Evolutionary conservation across 2,888 invertebrate genomes (phyloP).

Genomic region (Gastracanthus pulcherrimus): DNA sequence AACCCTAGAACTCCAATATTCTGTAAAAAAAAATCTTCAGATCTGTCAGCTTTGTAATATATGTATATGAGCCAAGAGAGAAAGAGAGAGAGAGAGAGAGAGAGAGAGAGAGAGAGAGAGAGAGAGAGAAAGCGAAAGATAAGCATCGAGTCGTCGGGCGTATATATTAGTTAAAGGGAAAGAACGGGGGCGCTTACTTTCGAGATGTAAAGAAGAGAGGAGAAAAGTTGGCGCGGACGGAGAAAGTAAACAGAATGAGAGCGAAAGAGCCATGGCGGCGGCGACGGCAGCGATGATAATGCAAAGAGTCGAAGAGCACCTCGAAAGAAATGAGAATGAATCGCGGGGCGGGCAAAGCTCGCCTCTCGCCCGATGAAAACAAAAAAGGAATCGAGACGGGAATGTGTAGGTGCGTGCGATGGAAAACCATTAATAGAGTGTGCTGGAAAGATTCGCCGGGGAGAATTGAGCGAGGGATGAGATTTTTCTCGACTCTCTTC

Average conservation of each 20-base stretch:
- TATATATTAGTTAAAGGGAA: neutral
- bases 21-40: too few relatives aligned
- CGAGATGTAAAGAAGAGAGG: slow-evolving; percentile 5
- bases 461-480: slow-evolving; percentile 5
- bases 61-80: neutral
- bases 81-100: neutral
- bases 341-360: slow-evolving; percentile 17
- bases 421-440: slow-evolving; percentile 35
- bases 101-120: neutral
- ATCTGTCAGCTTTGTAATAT: neutral
- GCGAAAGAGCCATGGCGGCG: neutral
- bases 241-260: neutral
- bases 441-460: slow-evolving; percentile 5
- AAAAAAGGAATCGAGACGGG: neutral
- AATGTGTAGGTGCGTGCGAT: neutral
- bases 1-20: too few relatives aligned
- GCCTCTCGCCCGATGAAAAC: neutral
- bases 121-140: neutral
- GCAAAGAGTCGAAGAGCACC: slow-evolving; percentile 23
- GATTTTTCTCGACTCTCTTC: neutral
- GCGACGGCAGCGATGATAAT: slow-evolving; percentile 14
- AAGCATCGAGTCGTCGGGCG: neutral
- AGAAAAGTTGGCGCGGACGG: slow-evolving; percentile 1
- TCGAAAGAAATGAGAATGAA: slow-evolving; percentile 26
- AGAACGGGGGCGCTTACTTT: neutral